Percentiles rank a stretch among this genome's conserved stretches.
Evolutionary conservation across 1,140 invertebrate genomes (phyloP).

Genomic region (Magallana ariakensis): DNA sequence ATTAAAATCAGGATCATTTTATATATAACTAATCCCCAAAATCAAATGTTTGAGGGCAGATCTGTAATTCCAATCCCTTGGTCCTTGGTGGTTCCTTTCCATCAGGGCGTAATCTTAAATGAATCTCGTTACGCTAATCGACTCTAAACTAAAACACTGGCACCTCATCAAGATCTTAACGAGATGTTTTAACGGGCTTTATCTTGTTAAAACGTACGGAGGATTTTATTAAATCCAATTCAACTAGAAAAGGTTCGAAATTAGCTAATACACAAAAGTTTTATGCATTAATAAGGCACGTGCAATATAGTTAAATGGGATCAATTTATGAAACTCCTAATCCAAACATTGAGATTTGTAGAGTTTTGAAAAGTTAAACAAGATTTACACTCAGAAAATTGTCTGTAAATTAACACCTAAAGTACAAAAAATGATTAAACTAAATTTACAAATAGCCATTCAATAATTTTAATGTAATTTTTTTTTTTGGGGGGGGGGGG

Average conservation of each 20-base stretch:
- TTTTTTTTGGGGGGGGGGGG: no score
- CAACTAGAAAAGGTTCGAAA: background rate
- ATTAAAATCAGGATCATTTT: constrained; percentile 33
- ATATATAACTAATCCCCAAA: constrained; percentile 26
- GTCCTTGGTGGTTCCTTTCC: background rate
- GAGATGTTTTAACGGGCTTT: background rate
- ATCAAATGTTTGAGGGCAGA: constrained; percentile 39
- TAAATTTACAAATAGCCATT: no score
- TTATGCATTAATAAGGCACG: background rate
- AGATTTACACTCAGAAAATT: no score
- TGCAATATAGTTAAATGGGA: no score
- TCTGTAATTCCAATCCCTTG: background rate
- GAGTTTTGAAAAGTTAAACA: no score
- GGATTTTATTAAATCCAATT: background rate
- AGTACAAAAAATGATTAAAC: no score
- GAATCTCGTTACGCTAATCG: constrained; percentile 35
- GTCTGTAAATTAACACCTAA: no score
- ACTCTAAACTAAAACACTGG: constrained; percentile 7
- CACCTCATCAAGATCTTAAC: constrained; percentile 6
- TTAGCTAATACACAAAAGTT: background rate
- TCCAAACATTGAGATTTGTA: no score
- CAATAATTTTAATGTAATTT: no score
- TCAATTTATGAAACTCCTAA: no score
- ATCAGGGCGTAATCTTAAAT: background rate
- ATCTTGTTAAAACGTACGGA: background rate